Evolutionary conservation across 2,888 invertebrate genomes (phyloP), one percentile per base, ranked within the genome.

Genomic region (Gymnoscelis rufifasciata): DNA sequence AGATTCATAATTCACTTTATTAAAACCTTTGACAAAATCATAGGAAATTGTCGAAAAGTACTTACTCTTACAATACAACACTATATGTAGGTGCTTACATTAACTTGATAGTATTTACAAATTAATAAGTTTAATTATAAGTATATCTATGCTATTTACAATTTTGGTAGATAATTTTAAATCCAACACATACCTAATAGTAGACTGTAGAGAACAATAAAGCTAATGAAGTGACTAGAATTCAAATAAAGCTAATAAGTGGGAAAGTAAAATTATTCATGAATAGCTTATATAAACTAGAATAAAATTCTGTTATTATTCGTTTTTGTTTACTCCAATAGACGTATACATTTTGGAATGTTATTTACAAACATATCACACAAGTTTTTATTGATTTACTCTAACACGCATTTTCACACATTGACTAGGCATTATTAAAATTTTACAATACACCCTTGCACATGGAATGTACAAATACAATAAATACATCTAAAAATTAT

Each of bases 21-120:
- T 87, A 86, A 87, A 88, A 87, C 82, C 83, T 82, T 79, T 78
- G 78, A 80, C 76, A 74, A 74, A 71, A 64, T 74, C 77, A 60
- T 72, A 75, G 69, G 69, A 46, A 47, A 38, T 43, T 28, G 28
- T 51, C 47, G 27, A 36, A 47, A 39, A 66, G 75, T 78, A 81
- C 78, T 77, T 78, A 79, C 80, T 15, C 33, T 83, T 78, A 78
- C 67, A 69, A 69, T 81, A 79, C 73, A 68, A 65, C 68, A 73
- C 74, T 75, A 33, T 14, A n/a, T n/a, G n/a, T n/a, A n/a, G n/a
- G 31, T 33, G 1, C 7, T 26, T 26, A 76, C 33, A 37, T 41
- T n/a, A n/a, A n/a, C n/a, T 69, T 64, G 69, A 37, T 57, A 72
- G 53, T 80, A 80, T 80, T 62, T 80, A 80, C 81, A 80, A 58